Percentiles rank a stretch among this genome's conserved stretches.
Evolutionary conservation across 2,113 vertebrate species (phyloP).

Genomic region (Caranx melampygus): DNA sequence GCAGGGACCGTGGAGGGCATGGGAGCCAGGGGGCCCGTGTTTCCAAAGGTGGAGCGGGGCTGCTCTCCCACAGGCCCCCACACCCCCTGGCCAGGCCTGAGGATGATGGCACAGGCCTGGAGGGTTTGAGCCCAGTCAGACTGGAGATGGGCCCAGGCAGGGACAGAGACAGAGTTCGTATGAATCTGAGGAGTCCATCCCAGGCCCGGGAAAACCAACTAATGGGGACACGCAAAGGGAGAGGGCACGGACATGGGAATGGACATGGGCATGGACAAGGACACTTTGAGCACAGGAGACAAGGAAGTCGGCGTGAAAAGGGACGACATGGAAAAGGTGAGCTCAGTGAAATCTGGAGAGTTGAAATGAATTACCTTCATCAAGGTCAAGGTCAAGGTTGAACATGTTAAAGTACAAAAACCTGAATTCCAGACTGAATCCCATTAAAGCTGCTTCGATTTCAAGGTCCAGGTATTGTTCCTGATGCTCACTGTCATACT

Average conservation of each 20-base stretch:
- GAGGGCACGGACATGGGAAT: conserved; percentile 79
- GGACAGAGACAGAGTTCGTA: conserved; percentile 71
- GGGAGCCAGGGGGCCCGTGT: conserved; percentile 77
- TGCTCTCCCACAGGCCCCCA: conserved; percentile 67
- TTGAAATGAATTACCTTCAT: too few relatives aligned
- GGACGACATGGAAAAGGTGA: conserved; percentile 82
- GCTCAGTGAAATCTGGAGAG: background rate
- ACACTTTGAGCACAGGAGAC: conserved; percentile 81
- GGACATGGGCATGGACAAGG: conserved; percentile 67
- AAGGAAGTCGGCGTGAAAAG: conserved; percentile 86
- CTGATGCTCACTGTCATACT: too few relatives aligned
- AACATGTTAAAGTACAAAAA: too few relatives aligned
- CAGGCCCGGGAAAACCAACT: conserved; percentile 82
- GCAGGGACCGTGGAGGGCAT: conserved; percentile 72
- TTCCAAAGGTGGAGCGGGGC: conserved; percentile 64
- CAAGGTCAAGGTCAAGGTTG: too few relatives aligned
- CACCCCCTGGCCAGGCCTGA: conserved; percentile 67
- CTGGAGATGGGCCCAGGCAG: conserved; percentile 79
- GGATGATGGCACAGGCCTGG: conserved; percentile 82
- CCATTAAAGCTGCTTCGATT: too few relatives aligned
- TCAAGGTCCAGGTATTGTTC: too few relatives aligned
- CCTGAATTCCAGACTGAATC: too few relatives aligned
- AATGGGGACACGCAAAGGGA: conserved; percentile 81
- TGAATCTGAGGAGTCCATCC: conserved; percentile 76
- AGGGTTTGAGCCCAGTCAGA: conserved; percentile 81